Evolutionary conservation across 2,888 invertebrate genomes (phyloP).

Genomic region (Steinernema hermaphroditum): DNA sequence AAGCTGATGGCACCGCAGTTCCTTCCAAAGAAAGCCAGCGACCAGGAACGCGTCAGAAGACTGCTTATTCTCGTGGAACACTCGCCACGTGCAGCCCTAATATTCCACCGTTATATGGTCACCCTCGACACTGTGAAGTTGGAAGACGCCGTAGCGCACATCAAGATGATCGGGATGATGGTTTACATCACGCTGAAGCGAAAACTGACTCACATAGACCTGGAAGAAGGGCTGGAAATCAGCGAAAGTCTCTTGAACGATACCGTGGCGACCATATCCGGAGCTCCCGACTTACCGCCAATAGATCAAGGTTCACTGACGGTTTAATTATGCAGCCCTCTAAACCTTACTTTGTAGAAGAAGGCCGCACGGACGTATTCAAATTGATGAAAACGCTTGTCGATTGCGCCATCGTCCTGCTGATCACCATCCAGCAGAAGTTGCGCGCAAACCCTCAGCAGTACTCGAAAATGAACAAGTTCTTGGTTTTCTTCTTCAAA

Average conservation of each 20-base stretch:
- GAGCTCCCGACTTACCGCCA: background rate
- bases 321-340: too few relatives aligned
- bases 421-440: background rate
- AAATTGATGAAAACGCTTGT: background rate
- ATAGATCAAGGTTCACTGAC: background rate
- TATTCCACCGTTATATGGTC: background rate
- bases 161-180: background rate
- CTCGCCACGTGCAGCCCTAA: background rate
- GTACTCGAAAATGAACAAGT: background rate
- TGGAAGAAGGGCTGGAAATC: background rate
- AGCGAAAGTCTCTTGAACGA: conserved; percentile 16
- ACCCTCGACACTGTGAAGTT: background rate
- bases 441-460: background rate
- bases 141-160: background rate
- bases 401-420: background rate
- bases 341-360: background rate
- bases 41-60: background rate
- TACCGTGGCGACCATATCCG: background rate
- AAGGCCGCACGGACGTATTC: background rate
- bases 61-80: background rate
- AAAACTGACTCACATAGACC: background rate
- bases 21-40: background rate
- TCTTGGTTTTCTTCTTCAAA: conserved; percentile 19
- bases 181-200: conserved; percentile 2
- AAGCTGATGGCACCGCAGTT: background rate